Evolutionary conservation across 2,797 vertebrate species (phyloP), one percentile per base, ranked within the genome.

Genomic region (Ctenosaura bakeri): DNA sequence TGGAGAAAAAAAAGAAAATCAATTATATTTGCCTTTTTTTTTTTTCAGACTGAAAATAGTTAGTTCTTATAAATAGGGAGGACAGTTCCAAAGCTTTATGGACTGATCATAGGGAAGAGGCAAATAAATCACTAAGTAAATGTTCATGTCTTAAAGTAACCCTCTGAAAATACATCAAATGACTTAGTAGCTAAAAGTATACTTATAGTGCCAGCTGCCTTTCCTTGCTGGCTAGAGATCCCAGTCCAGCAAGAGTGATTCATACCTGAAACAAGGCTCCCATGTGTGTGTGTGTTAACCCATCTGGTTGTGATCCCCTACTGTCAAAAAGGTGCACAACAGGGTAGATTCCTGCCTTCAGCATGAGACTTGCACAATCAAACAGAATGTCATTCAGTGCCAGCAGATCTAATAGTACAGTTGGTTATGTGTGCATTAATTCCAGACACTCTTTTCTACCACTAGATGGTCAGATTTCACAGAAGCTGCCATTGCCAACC

Each of bases 231-330:
- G n/a, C 62, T 56, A 88, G n/a, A 81, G 26, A 52, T 56, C 42
- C 42, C 38, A 24, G 8, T 46, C 66, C 22, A 54, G 22, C 22
- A 89, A 29, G 35, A 38, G n/a, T 64, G 59, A 52, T 71, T 79
- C 50, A 74, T 82, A 52, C 32, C 52, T 82, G 52, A 86, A 81
- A 86, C 26, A 46, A 18, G 66, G 29, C 20, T 86, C 73, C 64
- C 10, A 26, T 74, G 32, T 50, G 62, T 85, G 62, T 85, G 35
- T 18, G 4, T 66, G 42, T 46, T 46, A 78, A 4, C 52, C 66
- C 62, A 85, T 71, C 50, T 90, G 54, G 42, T 82, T 86, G 38
- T 50, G 89, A 46, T 29, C 38, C 35, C 18, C 14, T 71, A 26
- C 46, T 66, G 46, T 64, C 66, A 74, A 82, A 82, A 46, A 77